These are phyloP conservation scores for Sylvietta virens DNA, from an alignment of 2,113 vertebrate species.

Conservation along the genomic window DNA sequence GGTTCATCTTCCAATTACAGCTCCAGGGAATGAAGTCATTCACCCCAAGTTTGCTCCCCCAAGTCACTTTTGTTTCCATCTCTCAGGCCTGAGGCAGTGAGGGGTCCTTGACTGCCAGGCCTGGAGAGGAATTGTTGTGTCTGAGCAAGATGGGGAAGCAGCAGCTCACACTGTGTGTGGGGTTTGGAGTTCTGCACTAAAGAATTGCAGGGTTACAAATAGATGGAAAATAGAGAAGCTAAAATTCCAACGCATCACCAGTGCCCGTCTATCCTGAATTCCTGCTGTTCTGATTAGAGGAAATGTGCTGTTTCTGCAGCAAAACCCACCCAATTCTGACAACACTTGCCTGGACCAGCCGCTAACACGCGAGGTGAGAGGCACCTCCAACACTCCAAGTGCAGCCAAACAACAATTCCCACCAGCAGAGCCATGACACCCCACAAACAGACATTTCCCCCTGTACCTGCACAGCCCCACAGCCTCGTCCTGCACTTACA, in stretches of 20 bases:
- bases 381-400: no score
- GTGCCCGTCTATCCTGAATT: not conserved
- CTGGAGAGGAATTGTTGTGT: not conserved
- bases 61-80: not conserved
- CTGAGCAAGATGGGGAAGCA: not conserved
- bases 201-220: not conserved
- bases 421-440: not conserved
- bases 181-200: not conserved
- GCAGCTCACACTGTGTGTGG: not conserved
- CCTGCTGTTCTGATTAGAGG: not conserved
- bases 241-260: not conserved
- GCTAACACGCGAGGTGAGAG: rapidly evolving
- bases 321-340: not conserved
- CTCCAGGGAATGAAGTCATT: not conserved
- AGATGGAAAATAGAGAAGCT: not conserved
- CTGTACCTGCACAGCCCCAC: not conserved
- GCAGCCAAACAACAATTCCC: not conserved
- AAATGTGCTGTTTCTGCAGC: not conserved
- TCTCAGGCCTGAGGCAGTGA: not conserved
- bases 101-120: not conserved
- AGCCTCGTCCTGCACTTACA: slow-evolving; percentile 59
- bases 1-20: not conserved
- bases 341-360: not conserved
- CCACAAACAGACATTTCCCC: rapidly evolving
- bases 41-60: not conserved